A percentile compares a stretch with the other conserved stretches of the same genome.
Evolutionary conservation across 1,140 invertebrate genomes (phyloP).

Genomic region (Danaus plexippus): DNA sequence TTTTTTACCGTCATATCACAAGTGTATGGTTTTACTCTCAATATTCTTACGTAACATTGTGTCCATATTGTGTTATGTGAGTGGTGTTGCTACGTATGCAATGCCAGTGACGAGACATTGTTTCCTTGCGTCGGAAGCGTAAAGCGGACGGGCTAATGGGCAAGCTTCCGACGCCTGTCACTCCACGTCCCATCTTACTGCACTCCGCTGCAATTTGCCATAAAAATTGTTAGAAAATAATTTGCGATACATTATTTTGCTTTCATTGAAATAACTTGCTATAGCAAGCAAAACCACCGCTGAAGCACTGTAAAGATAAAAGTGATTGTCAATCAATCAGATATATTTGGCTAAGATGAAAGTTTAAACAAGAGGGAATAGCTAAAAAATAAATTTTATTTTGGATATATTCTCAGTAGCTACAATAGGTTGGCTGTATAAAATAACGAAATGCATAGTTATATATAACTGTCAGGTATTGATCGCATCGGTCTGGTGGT

Average conservation of each 20-base stretch:
- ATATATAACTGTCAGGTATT: constrained; percentile 26
- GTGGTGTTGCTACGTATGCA: constrained; percentile 2
- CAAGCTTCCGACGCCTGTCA: constrained; percentile 35
- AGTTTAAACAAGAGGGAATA: no score
- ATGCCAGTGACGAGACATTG: constrained; percentile 20
- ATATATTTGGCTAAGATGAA: no score
- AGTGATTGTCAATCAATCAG: no score
- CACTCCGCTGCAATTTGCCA: constrained; percentile 16
- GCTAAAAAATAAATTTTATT: no score
- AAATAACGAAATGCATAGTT: constrained; percentile 7
- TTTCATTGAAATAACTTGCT: no score
- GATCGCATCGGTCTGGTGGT: constrained; percentile 46
- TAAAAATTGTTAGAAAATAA: constrained; percentile 13
- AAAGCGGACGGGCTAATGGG: constrained; percentile 45
- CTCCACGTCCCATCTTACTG: constrained; percentile 20
- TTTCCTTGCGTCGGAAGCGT: constrained; percentile 37
- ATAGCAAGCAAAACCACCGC: no score
- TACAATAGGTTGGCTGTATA: neutral
- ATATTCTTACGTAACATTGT: neutral
- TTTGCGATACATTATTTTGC: no score
- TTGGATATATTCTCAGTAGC: neutral
- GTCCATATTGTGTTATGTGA: neutral
- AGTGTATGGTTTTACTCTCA: no score
- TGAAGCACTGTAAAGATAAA: no score
- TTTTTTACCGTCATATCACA: no score